Conservation (phyloP, 2,888 invertebrate species). For the Loripinus fragilis region DNA sequence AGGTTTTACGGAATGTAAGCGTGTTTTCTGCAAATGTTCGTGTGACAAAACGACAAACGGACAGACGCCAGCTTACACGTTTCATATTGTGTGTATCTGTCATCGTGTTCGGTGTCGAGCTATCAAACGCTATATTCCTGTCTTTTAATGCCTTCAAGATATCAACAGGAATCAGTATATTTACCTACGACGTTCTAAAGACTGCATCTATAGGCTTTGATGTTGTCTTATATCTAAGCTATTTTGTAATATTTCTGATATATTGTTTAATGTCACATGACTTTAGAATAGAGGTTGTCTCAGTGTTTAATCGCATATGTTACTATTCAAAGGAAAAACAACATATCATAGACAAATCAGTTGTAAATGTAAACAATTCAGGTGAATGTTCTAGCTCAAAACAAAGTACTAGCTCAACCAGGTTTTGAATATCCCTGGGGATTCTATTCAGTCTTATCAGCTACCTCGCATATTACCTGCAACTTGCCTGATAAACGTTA, state of each 20-base stretch:
- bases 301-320: neutral
- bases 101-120: neutral
- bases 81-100: neutral
- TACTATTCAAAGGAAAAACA: too few relatives aligned
- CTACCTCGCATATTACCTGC: too few relatives aligned
- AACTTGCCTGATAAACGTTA: too few relatives aligned
- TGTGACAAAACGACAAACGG: neutral
- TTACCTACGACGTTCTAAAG: neutral
- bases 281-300: neutral
- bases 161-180: neutral
- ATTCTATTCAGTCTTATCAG: too few relatives aligned
- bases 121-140: neutral
- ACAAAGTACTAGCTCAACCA: too few relatives aligned
- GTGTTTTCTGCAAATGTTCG: neutral
- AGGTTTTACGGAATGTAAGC: neutral
- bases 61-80: neutral
- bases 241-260: neutral
- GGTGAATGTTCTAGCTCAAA: too few relatives aligned
- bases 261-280: conserved; percentile 10
- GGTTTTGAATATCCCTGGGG: too few relatives aligned
- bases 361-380: too few relatives aligned
- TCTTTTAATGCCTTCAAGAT: neutral
- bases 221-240: conserved; percentile 10
- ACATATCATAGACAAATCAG: too few relatives aligned
- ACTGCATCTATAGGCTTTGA: conserved; percentile 8